Evolutionary conservation across 2,888 invertebrate genomes (phyloP), one percentile per base, ranked within the genome.

Genomic region (Polyploca ridens): DNA sequence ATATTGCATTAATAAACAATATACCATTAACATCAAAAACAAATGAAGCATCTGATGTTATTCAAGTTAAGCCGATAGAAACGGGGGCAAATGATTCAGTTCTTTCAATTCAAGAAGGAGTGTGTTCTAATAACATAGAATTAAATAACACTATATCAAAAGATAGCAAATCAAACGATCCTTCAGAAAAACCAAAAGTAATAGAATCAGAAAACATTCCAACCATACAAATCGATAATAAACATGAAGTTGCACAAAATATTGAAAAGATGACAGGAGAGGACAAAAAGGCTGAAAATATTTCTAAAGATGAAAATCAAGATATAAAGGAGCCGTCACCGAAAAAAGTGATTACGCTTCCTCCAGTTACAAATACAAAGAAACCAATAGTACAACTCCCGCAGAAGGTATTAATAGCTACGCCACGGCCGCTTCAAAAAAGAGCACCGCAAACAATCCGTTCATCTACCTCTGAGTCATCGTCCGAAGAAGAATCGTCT

Each of bases 371-470:
- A 65, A 85, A 68, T 60, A 70, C 80, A 62, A 89, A 84, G 69
- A 88, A 80, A 73, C 94, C 54, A 95, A 95, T 78, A 93, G 95
- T 19, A 68, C 95, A 95, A 85, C 91, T 92, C 63, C 93, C 95
- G 38, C 76, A 90, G 6, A 94, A 92, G 79, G 94, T 95, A 27
- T 83, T 96, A 62, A 94, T 95, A 77, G 96, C 96, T 27, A 95
- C 95, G 62, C 96, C 96, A 63, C 93, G 95, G 63, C 96, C 96
- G 6, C 84, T 96, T 41, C 95, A 95, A 79, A 96, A 95, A 81
- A 91, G 89, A 79, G 72, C 77, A 62, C 90, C 92, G 66, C 93
- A 91, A 83, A 75, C 91, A 5, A 87, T 93, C 60, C 89, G 88
- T 76, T 90, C 90, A 14, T 87, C 91, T 6, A 89, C 90, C 64